phyloP scores from a whole-genome alignment of 1,140 invertebrate species.

The Drosophila pseudoobscura region DNA sequence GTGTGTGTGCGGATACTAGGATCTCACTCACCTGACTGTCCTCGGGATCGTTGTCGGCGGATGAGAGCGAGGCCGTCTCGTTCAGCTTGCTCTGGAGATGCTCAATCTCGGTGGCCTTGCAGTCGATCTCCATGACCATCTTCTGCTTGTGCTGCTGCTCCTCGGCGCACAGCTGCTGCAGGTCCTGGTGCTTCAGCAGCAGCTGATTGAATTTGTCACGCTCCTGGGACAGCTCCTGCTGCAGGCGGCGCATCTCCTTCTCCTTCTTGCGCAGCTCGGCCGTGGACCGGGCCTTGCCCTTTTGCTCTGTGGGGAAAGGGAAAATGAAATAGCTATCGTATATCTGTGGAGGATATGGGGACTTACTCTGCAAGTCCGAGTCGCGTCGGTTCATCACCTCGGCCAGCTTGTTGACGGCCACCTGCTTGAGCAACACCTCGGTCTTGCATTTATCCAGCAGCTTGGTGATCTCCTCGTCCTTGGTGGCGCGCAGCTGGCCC shows the following conservation, averaged over 20 bases:
- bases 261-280: constrained; percentile 94
- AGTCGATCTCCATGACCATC: constrained; percentile 97
- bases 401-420: constrained; percentile 98
- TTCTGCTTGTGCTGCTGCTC: constrained; percentile 88
- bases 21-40: constrained; percentile 84
- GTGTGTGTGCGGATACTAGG: constrained; percentile 5
- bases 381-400: constrained; percentile 95
- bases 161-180: constrained; percentile 89
- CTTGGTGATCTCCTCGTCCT: constrained; percentile 91
- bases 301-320: constrained; percentile 84
- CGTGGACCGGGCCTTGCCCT: constrained; percentile 89
- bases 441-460: constrained; percentile 93
- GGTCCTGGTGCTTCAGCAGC: constrained; percentile 92
- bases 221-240: constrained; percentile 97
- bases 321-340: not conserved
- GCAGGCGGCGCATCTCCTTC: constrained; percentile 96
- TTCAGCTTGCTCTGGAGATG: constrained; percentile 93
- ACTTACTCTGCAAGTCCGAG: constrained; percentile 76
- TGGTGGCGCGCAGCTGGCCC: constrained; percentile 86
- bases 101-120: constrained; percentile 98
- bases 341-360: too few relatives aligned
- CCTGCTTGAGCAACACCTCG: constrained; percentile 94
- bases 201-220: constrained; percentile 96
- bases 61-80: constrained; percentile 95
- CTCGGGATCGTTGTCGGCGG: constrained; percentile 93